Conservation (phyloP, 35 echinoderm and acorn worm species). For the Ophiothrix spiculata region DNA sequence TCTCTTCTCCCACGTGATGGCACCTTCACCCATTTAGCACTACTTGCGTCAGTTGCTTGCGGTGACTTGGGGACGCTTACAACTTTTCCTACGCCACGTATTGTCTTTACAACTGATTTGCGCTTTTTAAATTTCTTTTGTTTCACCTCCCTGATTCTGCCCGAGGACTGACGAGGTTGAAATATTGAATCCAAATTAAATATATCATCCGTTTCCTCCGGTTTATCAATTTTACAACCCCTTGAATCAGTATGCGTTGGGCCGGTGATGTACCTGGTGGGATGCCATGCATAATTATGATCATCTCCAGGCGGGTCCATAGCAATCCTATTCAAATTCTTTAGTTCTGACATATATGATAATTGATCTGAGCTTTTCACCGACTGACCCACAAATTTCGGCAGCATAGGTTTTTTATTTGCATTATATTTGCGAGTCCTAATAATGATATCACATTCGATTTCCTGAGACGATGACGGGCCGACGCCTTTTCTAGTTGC, state of each 20-base stretch:
- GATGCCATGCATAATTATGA: slow-evolving; percentile 71
- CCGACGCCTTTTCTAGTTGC: neutral
- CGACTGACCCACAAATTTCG: slow-evolving; percentile 9
- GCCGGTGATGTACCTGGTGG: slow-evolving; percentile 4
- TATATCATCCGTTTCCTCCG: slow-evolving; percentile 43
- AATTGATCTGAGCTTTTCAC: neutral
- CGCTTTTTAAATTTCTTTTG: neutral
- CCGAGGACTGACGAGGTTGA: neutral
- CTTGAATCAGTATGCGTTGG: slow-evolving; percentile 57
- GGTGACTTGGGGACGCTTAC: neutral
- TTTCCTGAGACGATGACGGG: slow-evolving; percentile 8
- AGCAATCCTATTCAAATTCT: neutral
- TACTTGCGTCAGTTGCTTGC: neutral
- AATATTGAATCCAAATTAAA: slow-evolving; percentile 53
- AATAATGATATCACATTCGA: slow-evolving; percentile 31
- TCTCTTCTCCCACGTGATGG: neutral
- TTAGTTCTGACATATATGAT: neutral
- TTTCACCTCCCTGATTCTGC: neutral
- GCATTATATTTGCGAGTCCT: slow-evolving; percentile 24
- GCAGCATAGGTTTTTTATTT: slow-evolving; percentile 17
- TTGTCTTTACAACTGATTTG: neutral
- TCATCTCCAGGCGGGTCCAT: slow-evolving; percentile 55
- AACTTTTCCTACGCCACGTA: neutral
- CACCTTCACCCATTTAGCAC: neutral
- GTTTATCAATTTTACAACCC: slow-evolving; percentile 39